Evolutionary conservation across 2,113 vertebrate species (phyloP).

Genomic region (Acrocephalus kingi): DNA sequence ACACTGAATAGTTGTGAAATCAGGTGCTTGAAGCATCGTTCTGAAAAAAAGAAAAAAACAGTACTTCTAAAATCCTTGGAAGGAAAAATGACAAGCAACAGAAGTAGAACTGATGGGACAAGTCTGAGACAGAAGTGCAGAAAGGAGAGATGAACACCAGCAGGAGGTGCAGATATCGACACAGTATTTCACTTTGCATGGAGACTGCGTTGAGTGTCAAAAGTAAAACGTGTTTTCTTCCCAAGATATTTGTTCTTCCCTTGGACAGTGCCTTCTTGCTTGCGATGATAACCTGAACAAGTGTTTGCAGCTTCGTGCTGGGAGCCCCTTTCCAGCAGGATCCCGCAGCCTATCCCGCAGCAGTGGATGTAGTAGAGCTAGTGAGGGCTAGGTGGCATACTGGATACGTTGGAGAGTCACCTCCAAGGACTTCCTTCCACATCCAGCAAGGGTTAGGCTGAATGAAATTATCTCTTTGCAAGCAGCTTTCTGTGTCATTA

Average conservation of each 20-base stretch:
- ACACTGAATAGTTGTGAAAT: not conserved
- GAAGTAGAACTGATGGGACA: not conserved
- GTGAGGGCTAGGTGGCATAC: slow-evolving; percentile 79
- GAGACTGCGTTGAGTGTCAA: not conserved
- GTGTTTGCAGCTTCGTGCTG: not conserved
- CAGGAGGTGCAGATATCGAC: not conserved
- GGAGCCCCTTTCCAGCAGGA: not conserved
- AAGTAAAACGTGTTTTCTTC: not conserved
- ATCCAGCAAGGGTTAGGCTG: slow-evolving; percentile 35
- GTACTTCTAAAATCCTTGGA: not conserved
- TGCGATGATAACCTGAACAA: not conserved
- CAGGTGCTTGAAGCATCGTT: not conserved
- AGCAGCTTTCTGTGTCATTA: slow-evolving; percentile 58
- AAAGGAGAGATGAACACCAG: not conserved
- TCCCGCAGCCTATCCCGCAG: not conserved
- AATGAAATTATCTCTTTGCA: slow-evolving; percentile 60
- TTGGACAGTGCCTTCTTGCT: not conserved
- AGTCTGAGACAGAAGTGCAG: not conserved
- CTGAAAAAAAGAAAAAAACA: not conserved
- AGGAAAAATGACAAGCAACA: not conserved
- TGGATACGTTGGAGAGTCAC: slow-evolving; percentile 69
- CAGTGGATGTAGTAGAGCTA: slow-evolving; percentile 56
- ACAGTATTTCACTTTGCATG: not conserved
- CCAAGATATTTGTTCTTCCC: not conserved
- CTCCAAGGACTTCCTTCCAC: slow-evolving; percentile 50